phyloP scores from a whole-genome alignment of 2,797 vertebrate genomes.

The Cirrhinus mrigala region DNA sequence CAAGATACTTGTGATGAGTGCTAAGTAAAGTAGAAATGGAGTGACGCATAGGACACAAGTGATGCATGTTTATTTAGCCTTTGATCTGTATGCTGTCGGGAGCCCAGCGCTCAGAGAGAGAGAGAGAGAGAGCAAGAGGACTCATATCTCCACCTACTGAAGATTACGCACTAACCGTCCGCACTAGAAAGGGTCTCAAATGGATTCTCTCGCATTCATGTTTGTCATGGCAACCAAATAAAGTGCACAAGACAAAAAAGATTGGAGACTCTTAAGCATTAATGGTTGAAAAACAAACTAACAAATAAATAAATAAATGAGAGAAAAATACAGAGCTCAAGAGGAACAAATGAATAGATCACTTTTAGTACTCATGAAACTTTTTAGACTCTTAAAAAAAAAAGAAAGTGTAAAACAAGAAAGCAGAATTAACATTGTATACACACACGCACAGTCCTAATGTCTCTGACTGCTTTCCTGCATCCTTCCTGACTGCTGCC shows the following conservation, averaged over 20 bases:
- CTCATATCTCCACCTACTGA: conserved; percentile 33
- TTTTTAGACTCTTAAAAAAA: background rate
- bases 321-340: background rate
- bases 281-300: conserved; percentile 24
- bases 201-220: conserved; percentile 72
- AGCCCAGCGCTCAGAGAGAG: conserved; percentile 1
- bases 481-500: conserved; percentile 72
- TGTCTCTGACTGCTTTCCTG: conserved; percentile 78
- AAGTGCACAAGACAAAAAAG: conserved; percentile 47
- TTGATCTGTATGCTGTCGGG: conserved; percentile 25
- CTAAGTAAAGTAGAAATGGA: background rate
- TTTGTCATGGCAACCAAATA: conserved; percentile 74
- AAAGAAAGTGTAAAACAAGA: background rate
- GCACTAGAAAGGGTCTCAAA: conserved; percentile 62
- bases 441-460: conserved; percentile 26
- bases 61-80: conserved; percentile 39
- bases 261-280: conserved; percentile 14
- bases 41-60: conserved; percentile 18
- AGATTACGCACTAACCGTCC: conserved; percentile 23
- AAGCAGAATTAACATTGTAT: conserved; percentile 28
- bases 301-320: conserved; percentile 15
- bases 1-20: background rate
- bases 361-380: background rate
- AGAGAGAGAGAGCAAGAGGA: conserved; percentile 10
- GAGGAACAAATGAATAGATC: conserved; percentile 7